Evolutionary conservation across 2,888 invertebrate species (phyloP), one percentile per base, ranked within the genome.

Genomic region (Philhelius pedissequus): DNA sequence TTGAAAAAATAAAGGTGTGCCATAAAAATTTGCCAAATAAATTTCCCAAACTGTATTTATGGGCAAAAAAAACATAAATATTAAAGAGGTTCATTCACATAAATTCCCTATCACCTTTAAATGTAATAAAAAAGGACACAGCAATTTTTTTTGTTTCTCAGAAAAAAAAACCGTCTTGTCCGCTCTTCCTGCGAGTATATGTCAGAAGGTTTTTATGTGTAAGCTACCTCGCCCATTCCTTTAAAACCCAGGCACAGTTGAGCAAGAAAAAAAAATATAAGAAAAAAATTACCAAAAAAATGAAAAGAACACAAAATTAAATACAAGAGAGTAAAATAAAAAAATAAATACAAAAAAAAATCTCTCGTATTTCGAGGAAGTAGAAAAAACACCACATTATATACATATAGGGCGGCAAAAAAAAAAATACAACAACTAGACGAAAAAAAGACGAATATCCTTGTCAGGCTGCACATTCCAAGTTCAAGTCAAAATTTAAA

Each of bases 401-500:
- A 62, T 48, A 80, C 18, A 56, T 13, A 40, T 32, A 60, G 18
- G 22, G 54, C 38, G 58, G 48, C 11, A 25, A 38, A 30, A 9
- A 60, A 60, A 60, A 74, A 71, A 35, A 30, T 38, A 74, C 68
- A 69, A 62, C 43, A 43, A 43, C 62, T 62, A 62, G 27, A 60
- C 45, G 35, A 27, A 38, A 62, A 58, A 48, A 50, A 11, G 52
- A 64, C 40, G 73, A 82, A 74, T 78, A 73, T 83, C 74, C 69
- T 58, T 70, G 74, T 70, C 50, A 71, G 71, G 70, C 76, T 80
- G 75, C 75, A 62, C 62, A 76, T 79, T 79, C 80, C 84, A 84
- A 84, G 84, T 84, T 84, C 84, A 84, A 79, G 84, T 84, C 84
- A 84, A 84, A 84, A 80, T 84, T 80, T 84, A 71, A 84, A 79